Percentiles rank a stretch among this genome's conserved stretches.
These are phyloP conservation scores for Holotrichia oblita DNA, from an alignment of 1,140 invertebrate species.

Conservation along the genomic window DNA sequence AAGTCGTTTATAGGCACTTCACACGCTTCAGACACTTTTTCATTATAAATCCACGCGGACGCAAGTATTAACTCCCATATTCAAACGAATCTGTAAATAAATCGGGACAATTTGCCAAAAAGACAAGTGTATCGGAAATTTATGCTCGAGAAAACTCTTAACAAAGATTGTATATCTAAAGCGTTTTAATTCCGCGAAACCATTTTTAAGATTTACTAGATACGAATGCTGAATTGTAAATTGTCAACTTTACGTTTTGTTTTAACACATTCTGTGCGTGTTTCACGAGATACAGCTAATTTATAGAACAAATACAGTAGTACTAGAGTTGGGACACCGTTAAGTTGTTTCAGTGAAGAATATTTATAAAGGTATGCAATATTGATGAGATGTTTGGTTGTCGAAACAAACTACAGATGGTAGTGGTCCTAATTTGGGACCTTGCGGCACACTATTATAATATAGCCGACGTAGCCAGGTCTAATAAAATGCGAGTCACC, in stretches of 20 bases:
- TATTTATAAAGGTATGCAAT: constrained; percentile 7
- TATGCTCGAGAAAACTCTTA: not conserved
- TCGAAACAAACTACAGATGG: too few species aligned
- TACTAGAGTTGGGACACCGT: not conserved
- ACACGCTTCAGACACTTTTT: too few species aligned
- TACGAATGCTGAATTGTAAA: constrained; percentile 6
- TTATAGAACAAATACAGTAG: constrained; percentile 8
- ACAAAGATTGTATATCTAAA: not conserved
- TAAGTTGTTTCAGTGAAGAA: not conserved
- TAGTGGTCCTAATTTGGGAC: too few species aligned
- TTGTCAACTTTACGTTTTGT: not conserved
- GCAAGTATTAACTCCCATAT: not conserved
- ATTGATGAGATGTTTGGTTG: too few species aligned
- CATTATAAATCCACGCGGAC: too few species aligned
- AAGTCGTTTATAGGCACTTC: too few species aligned
- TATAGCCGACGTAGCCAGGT: not conserved
- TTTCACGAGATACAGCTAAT: not conserved
- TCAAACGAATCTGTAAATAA: not conserved
- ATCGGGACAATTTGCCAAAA: constrained; percentile 15
- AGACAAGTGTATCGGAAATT: not conserved
- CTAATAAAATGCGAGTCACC: constrained; percentile 26
- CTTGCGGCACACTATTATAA: too few species aligned
- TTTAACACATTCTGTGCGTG: constrained; percentile 33
- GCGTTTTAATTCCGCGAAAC: not conserved
- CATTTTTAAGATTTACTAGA: constrained; percentile 26